Conservation (phyloP, 2,797 vertebrate species). For the Phaenicophaeus curvirostris region DNA sequence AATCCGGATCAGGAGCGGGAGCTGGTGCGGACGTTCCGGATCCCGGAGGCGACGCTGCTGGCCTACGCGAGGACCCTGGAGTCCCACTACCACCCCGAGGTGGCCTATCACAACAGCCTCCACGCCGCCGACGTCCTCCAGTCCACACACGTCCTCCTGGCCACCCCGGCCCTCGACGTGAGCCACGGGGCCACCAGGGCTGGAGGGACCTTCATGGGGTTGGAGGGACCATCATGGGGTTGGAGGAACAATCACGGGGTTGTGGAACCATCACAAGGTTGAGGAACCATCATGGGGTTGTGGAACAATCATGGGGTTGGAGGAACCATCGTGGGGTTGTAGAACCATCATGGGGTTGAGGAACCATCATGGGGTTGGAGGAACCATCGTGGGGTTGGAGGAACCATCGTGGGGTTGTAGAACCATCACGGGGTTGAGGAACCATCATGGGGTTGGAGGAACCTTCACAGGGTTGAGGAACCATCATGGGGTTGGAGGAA, state of each 20-base stretch:
- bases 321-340: not conserved
- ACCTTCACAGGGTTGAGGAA: too few relatives aligned
- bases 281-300: not conserved
- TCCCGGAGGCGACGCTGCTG: too few relatives aligned
- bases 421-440: not conserved
- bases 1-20: too few relatives aligned
- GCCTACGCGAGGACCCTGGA: too few relatives aligned
- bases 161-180: constrained; percentile 90
- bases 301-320: not conserved
- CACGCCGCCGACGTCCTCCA: constrained; percentile 80
- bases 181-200: not conserved
- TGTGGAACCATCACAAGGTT: too few relatives aligned
- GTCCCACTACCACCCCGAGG: too few relatives aligned
- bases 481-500: too few relatives aligned
- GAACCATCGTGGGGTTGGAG: not conserved
- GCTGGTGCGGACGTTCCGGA: too few relatives aligned
- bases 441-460: not conserved
- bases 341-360: not conserved
- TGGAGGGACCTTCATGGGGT: too few relatives aligned
- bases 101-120: too few relatives aligned
- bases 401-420: rapidly evolving
- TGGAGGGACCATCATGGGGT: too few relatives aligned
- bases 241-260: not conserved
- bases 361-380: not conserved
- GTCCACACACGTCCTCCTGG: constrained; percentile 93